Evolutionary conservation across 1,140 invertebrate genomes (phyloP).

Genomic region (Diorhabda elongata): DNA sequence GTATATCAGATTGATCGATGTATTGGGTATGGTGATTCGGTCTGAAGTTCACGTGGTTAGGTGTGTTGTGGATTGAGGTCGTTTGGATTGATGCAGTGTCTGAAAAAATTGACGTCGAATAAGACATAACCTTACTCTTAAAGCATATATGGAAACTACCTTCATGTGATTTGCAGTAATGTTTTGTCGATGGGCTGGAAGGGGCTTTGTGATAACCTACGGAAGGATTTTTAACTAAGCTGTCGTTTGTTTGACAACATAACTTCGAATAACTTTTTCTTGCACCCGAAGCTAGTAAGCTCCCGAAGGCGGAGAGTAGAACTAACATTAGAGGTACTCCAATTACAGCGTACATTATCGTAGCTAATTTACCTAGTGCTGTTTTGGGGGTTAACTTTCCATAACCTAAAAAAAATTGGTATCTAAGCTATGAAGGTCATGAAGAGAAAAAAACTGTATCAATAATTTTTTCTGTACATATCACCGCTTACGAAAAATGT

Average conservation of each 20-base stretch:
- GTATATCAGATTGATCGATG: conserved; percentile 40
- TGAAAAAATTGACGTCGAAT: conserved; percentile 12
- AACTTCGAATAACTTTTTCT: conserved; percentile 66
- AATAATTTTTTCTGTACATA: no score
- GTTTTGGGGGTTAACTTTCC: conserved; percentile 77
- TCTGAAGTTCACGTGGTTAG: conserved; percentile 39
- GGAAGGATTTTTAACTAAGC: conserved; percentile 27
- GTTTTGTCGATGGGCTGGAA: conserved; percentile 38
- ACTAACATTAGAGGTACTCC: conserved; percentile 85
- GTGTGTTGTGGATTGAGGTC: conserved; percentile 34
- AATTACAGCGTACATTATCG: conserved; percentile 79
- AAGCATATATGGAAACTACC: conserved; percentile 27
- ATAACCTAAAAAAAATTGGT: conserved; percentile 59
- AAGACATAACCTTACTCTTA: background rate
- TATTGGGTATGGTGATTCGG: conserved; percentile 31
- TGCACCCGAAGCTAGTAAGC: conserved; percentile 70
- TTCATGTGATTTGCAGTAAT: conserved; percentile 36
- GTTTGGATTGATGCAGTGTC: conserved; percentile 40
- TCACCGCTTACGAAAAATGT: no score
- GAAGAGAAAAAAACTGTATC: no score
- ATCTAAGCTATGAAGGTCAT: no score
- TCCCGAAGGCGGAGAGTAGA: conserved; percentile 80
- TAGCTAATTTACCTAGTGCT: conserved; percentile 70
- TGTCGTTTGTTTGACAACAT: conserved; percentile 52
- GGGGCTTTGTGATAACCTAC: conserved; percentile 45